Evolutionary conservation across 2,888 invertebrate genomes (phyloP), one percentile per base, ranked within the genome.

Genomic region (Sinhomidia bicolor): DNA sequence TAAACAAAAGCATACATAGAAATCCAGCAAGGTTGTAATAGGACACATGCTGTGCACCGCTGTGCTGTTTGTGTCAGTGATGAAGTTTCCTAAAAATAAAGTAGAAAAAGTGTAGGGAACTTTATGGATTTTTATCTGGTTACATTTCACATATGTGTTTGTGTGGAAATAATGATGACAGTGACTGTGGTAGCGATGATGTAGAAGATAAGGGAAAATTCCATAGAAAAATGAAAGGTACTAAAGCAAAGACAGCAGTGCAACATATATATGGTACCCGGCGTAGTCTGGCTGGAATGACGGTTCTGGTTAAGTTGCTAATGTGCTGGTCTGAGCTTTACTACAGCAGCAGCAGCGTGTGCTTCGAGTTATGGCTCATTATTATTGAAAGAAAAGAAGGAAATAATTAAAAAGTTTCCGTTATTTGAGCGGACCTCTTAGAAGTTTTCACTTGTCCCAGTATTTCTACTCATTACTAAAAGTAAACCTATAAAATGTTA

Each of bases 1-100:
- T 44, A 78, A 76, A 76, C 81, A 87, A 81, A 86, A 80, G 26
- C 60, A 78, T 51, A 68, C 14, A 29, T 51, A 74, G n/a, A n/a
- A n/a, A 32, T 32, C 81, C 47, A 44, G 71, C 82, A 36, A 82
- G 41, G 74, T 54, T 76, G 14, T 83, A 88, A 82, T 83, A 68
- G 78, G 78, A 68, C 82, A 29, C 88, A 88, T 54, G 78, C 88
- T 88, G 88, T 23, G 88, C 36, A 65, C 83, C 51, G 88, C 88
- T 88, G 88, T 10, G 87, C 36, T 87, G 87, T 87, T 82, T 87
- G 81, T 81, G 81, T 82, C 87, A 88, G 88, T 62, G 82, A 74
- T 81, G 80, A 81, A 76, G 76, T 87, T 88, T 83, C 54, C 88
- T 60, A 60, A 88, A 86, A 82, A 83, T 78, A 88, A 83, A 81